Percentiles rank a stretch among this genome's conserved stretches.
Conservation (phyloP, 1,140 invertebrate species). For the Microplitis demolitor region DNA sequence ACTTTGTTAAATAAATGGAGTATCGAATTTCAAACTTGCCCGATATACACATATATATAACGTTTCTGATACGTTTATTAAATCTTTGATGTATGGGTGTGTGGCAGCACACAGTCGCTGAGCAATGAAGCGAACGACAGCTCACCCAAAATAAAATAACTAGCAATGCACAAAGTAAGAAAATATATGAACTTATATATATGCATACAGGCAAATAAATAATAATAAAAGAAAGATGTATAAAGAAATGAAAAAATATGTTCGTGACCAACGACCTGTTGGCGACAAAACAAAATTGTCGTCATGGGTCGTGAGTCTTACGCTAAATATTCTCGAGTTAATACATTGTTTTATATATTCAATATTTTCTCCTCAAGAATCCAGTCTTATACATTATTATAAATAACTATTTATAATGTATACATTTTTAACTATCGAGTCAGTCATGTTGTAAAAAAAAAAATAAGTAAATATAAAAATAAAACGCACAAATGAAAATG, state of each 20-base stretch:
- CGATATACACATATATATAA: neutral
- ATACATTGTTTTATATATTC: conserved; percentile 45
- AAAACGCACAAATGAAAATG: neutral
- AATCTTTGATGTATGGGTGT: neutral
- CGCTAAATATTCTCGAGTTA: conserved; percentile 35
- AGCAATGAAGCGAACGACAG: neutral
- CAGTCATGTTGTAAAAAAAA: neutral
- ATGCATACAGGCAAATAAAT: neutral
- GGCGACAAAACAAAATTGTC: conserved; percentile 51
- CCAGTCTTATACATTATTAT: neutral
- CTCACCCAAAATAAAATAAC: neutral
- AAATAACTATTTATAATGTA: too few relatives aligned
- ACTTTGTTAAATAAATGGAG: conserved; percentile 4
- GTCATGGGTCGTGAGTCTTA: conserved; percentile 20
- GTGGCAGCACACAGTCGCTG: neutral
- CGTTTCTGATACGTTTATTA: conserved; percentile 14
- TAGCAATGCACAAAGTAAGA: neutral
- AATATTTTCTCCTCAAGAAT: conserved; percentile 11
- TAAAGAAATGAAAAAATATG: conserved; percentile 9
- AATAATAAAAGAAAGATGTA: neutral
- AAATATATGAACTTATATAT: too few relatives aligned
- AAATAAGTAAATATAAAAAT: neutral
- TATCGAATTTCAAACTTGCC: neutral
- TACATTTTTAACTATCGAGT: too few relatives aligned
- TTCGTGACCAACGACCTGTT: conserved; percentile 42